Evolutionary conservation across 2,888 invertebrate genomes (phyloP).

Genomic region (Cheilosia grossa): DNA sequence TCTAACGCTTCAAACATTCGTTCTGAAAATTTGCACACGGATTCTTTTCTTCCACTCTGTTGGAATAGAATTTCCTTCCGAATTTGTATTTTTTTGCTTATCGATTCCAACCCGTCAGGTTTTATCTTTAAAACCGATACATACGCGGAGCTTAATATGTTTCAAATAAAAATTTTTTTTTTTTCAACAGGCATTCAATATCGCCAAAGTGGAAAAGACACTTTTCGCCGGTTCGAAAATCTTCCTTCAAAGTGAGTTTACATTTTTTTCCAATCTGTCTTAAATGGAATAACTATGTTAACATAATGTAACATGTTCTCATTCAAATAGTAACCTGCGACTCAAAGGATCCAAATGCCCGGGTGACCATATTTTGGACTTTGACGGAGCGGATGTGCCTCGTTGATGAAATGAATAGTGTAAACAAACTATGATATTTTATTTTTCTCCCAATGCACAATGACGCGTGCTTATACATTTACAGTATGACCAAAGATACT

Average conservation of each 20-base stretch:
- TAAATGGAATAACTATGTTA: too few relatives aligned
- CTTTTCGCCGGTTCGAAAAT: slow-evolving; percentile 89
- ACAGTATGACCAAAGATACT: slow-evolving; percentile 58
- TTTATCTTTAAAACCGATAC: slow-evolving; percentile 28
- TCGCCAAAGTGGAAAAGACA: slow-evolving; percentile 84
- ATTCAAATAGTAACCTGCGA: slow-evolving; percentile 84
- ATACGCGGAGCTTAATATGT: neutral
- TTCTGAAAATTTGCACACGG: slow-evolving; percentile 32
- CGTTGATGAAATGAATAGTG: slow-evolving; percentile 81
- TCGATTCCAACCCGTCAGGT: slow-evolving; percentile 51
- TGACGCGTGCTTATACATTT: slow-evolving; percentile 19
- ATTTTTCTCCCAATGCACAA: neutral
- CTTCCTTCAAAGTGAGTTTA: slow-evolving; percentile 87
- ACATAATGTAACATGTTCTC: slow-evolving; percentile 2
- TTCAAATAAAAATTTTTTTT: neutral
- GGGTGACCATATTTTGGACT: slow-evolving; percentile 84
- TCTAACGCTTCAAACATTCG: neutral
- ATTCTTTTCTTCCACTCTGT: neutral
- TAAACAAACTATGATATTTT: slow-evolving; percentile 20
- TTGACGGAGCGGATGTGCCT: slow-evolving; percentile 86
- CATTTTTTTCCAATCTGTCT: neutral
- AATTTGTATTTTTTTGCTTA: slow-evolving; percentile 52
- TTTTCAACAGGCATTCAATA: slow-evolving; percentile 76
- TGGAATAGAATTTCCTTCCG: slow-evolving; percentile 23
- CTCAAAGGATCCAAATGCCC: slow-evolving; percentile 79